Base-by-base conservation (phyloP, 2,113 vertebrate genomes). In the Penelope pileata region DNA sequence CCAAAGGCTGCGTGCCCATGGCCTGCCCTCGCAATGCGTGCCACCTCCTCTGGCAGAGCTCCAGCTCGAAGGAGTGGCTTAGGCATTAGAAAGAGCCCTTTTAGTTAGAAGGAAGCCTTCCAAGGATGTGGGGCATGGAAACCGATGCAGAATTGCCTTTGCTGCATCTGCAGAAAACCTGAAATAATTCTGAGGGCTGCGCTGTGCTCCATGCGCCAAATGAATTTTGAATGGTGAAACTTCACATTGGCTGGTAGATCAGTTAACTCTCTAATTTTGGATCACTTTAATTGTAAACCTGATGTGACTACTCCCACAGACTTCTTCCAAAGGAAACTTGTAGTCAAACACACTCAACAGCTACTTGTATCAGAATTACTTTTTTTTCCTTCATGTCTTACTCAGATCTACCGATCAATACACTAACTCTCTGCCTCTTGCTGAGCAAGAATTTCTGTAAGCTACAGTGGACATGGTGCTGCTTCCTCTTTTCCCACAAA, bases 1-100 rank as follows among this genome's bases (percentile, higher is more conserved):
- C 96, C 96, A 94, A 85, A 21, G 24, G 30, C 82, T 94, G 66
- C 0, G 2, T 48, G 72, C 85, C 91, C 90, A 75, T 1, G 72
- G 92, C 94, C 91, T 81, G 83, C 70, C 84, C 72, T 79, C 29
- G 6, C 87, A 7, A 34, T 8, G 50, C 3, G 11, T 79, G 89
- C 87, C 90, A 96, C 93, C 95, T 96, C 88, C 79, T 40, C 84
- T 95, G 95, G 93, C 91, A 4, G 6, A 6, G 45, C 85, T 88
- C 85, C 95, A 95, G 93, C 56, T 1, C 1, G 21, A 21, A 88
- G 88, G 86, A 91, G 91, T 12, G 73, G 83, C 84, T 81, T 16
- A 24, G 56, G 88, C 6, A 0, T 26, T 3, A 91, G 79, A 93
- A 94, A 96, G 86, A 72, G 45, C 88, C 70, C 90, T 94, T 94